Base-by-base conservation (phyloP, 2,888 invertebrate genomes). In the Podabrus alpinus region DNA sequence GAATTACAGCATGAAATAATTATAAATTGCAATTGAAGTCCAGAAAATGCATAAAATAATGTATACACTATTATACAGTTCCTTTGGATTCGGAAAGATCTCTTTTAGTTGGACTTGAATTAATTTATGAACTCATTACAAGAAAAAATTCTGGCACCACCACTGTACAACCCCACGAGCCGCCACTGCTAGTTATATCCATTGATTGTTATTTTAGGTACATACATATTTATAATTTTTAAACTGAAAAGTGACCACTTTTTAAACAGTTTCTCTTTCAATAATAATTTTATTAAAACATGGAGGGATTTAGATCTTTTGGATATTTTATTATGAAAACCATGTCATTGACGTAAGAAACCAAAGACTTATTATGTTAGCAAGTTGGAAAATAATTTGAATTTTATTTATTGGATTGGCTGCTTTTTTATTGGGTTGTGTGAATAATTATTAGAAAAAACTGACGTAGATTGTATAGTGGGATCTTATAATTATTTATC, bases 281-380 rank as follows among this genome's bases (percentile, higher is more conserved):
- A 24, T 24, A 24, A 24, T 9, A 24, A 1, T 24, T 24, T 9
- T 24, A 9, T 24, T 24, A 9, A 24, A 24, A 9, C 24, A 9
- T 45, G 45, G n/a, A 45, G 13, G 29, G n/a, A 7, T 45, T n/a
- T 45, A n/a, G n/a, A n/a, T n/a, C 7, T 45, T 45, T 45, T 45
- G n/a, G n/a, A 45, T 61, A 16, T 16, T 61, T 61, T 17, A 16
- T 17, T 64, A 17, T 13, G 4, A 64, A 64, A 64, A n/a, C 62
- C 15, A 19, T 64, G 62, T 64, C 62, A 19, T 64, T 17, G 17
- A 64, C 17, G 62, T 64, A 64, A 19, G n/a, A 64, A 64, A 64
- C 62, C 62, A 64, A 64, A 64, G 62, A 64, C 62, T 64, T 64
- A 21, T 64, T 64, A 64, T 64, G n/a, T 64, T 45, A 45, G 45